These are phyloP conservation scores for Phymatocera aterrima DNA, from an alignment of 2,888 invertebrate species.

Conservation along the genomic window DNA sequence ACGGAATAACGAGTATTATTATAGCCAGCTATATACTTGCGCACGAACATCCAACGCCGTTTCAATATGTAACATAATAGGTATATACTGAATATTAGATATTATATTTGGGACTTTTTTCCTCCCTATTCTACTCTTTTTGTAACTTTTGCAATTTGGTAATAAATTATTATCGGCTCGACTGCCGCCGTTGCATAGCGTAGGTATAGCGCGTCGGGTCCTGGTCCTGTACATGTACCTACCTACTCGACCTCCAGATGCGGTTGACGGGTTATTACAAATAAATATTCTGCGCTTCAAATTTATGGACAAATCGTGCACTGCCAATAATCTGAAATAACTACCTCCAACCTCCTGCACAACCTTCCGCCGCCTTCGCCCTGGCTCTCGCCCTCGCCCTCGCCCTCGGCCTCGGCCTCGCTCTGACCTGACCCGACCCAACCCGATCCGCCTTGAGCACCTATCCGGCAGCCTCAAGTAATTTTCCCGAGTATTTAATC, in stretches of 20 bases:
- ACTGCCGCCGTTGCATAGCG: background rate
- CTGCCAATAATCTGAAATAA: slow-evolving; percentile 39
- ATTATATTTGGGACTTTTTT: background rate
- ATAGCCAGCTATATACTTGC: too few species aligned
- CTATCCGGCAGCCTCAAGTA: background rate
- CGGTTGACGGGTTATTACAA: slow-evolving; percentile 62
- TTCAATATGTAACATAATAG: too few species aligned
- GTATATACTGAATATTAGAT: too few species aligned
- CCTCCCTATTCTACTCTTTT: background rate
- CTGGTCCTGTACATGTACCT: background rate
- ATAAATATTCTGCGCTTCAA: slow-evolving; percentile 62
- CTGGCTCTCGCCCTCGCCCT: background rate
- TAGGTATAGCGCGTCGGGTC: slow-evolving; percentile 5
- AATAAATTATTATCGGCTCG: slow-evolving; percentile 28
- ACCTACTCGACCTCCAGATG: too few species aligned
- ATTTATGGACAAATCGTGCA: slow-evolving; percentile 57
- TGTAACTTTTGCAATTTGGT: background rate
- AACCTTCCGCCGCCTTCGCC: background rate
- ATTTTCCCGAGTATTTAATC: slow-evolving; percentile 35
- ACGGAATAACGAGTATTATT: too few species aligned
- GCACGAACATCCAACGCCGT: too few species aligned
- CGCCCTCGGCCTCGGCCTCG: background rate
- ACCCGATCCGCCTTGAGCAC: slow-evolving; percentile 28
- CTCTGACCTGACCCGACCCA: slow-evolving; percentile 28
- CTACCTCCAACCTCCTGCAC: background rate